These are phyloP conservation scores for Cybosia mesomella DNA, from an alignment of 2,888 invertebrate species.

Conservation along the genomic window DNA sequence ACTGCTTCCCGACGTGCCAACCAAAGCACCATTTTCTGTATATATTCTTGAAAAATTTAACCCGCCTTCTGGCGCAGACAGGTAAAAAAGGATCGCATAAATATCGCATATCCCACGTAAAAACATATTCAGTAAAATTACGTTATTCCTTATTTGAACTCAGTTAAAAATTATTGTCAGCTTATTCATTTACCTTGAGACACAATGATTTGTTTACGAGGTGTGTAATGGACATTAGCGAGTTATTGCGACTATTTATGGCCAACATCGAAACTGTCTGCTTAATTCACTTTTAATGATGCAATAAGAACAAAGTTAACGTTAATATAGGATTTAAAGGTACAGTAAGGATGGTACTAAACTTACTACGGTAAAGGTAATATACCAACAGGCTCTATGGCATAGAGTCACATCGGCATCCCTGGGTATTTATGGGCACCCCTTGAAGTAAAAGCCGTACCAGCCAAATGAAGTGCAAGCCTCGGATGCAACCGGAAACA, in stretches of 20 bases:
- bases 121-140: neutral
- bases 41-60: too few species aligned
- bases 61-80: too few species aligned
- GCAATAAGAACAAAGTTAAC: conserved; percentile 19
- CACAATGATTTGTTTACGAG: conserved; percentile 32
- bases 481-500: too few species aligned
- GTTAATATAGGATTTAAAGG: conserved; percentile 10
- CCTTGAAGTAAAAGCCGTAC: too few species aligned
- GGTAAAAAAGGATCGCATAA: too few species aligned
- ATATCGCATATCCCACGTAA: too few species aligned
- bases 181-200: neutral
- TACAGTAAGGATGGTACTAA: neutral
- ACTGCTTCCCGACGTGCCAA: too few species aligned
- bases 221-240: conserved; percentile 34
- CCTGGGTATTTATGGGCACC: too few species aligned
- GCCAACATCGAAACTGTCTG: conserved; percentile 20
- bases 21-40: too few species aligned
- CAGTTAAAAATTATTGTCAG: conserved; percentile 1
- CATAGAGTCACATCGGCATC: neutral
- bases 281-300: conserved; percentile 28
- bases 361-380: neutral
- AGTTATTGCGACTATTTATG: conserved; percentile 34
- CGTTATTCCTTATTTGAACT: neutral
- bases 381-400: neutral
- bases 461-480: too few species aligned